These are phyloP conservation scores for Poecilia latipinna DNA, from an alignment of 2,113 vertebrate species.

Conservation along the genomic window DNA sequence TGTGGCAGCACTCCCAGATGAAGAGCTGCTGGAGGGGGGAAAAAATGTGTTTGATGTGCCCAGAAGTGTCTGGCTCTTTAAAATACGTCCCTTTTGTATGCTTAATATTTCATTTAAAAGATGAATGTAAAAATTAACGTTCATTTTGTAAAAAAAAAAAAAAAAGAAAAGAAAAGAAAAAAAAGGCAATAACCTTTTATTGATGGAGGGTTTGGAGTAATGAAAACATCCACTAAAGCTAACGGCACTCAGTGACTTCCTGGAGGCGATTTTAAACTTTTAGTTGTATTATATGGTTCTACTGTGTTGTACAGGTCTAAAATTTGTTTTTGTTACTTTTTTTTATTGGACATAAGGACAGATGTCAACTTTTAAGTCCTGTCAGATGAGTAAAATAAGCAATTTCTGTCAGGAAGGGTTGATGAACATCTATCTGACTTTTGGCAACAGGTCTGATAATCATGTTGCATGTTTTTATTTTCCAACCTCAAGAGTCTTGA, in stretches of 20 bases:
- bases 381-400: neutral
- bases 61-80: neutral
- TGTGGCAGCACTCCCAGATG: neutral
- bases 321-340: neutral
- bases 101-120: neutral
- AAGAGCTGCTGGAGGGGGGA: neutral
- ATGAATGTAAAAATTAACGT: neutral
- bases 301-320: neutral
- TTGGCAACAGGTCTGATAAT: neutral
- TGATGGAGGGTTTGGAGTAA: neutral
- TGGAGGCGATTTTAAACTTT: neutral
- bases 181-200: constrained; percentile 9
- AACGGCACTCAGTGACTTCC: neutral
- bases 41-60: neutral
- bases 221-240: neutral
- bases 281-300: neutral
- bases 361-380: neutral
- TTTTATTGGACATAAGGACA: neutral
- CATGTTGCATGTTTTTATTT: neutral
- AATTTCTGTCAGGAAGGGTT: neutral
- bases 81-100: neutral
- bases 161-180: neutral
- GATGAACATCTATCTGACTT: neutral
- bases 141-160: neutral
- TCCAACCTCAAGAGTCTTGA: neutral